phyloP scores from a whole-genome alignment of 1,140 invertebrate species.

The Neuroterus valhalla region DNA sequence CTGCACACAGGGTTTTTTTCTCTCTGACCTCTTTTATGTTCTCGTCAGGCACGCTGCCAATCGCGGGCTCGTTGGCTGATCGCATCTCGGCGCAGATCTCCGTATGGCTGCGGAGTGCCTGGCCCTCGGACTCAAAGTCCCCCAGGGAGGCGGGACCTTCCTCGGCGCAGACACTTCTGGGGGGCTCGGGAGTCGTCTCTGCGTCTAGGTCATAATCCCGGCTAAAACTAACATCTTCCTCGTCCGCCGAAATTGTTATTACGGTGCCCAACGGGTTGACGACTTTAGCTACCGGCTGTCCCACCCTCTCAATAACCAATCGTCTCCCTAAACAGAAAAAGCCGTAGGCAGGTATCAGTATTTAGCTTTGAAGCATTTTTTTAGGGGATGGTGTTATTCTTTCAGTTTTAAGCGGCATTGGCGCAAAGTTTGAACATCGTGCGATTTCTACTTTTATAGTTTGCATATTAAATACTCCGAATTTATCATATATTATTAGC shows the following conservation, averaged over 20 bases:
- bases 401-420: not conserved
- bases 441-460: too few relatives aligned
- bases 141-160: slow-evolving; percentile 73
- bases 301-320: slow-evolving; percentile 77
- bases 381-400: not conserved
- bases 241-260: slow-evolving; percentile 76
- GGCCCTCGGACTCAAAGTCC: slow-evolving; percentile 63
- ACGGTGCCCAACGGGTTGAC: slow-evolving; percentile 84
- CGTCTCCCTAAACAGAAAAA: slow-evolving; percentile 84
- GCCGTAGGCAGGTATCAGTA: slow-evolving; percentile 83
- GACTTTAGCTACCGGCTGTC: slow-evolving; percentile 79
- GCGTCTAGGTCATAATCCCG: slow-evolving; percentile 71
- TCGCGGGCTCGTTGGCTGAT: slow-evolving; percentile 66
- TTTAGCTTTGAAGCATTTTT: slow-evolving; percentile 45
- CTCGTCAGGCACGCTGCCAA: slow-evolving; percentile 68
- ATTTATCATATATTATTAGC: too few relatives aligned
- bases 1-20: slow-evolving; percentile 63
- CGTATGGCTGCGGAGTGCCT: slow-evolving; percentile 65
- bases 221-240: slow-evolving; percentile 67
- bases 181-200: slow-evolving; percentile 66
- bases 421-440: not conserved
- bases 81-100: slow-evolving; percentile 73
- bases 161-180: slow-evolving; percentile 74
- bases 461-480: too few relatives aligned
- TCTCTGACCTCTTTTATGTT: slow-evolving; percentile 68